A percentile compares a stretch with the other conserved stretches of the same genome.
These are phyloP conservation scores for Rhopalosiphum padi DNA, from an alignment of 1,140 invertebrate species.

Conservation along the genomic window DNA sequence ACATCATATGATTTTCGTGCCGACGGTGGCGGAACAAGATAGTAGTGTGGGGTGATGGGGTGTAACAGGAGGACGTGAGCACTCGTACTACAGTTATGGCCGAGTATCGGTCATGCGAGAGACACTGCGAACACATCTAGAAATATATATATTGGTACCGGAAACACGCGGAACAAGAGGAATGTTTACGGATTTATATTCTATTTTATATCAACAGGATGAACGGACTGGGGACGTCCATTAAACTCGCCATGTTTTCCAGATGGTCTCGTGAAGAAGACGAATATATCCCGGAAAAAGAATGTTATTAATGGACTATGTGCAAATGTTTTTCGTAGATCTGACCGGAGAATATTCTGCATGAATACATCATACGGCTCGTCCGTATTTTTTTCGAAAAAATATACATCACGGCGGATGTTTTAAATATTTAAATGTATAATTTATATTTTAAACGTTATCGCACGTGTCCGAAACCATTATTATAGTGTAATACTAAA, in stretches of 20 bases:
- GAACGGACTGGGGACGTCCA: not conserved
- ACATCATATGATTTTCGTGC: not conserved
- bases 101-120: not conserved
- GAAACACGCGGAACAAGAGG: not conserved
- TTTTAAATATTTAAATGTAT: not conserved
- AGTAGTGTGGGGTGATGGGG: no score
- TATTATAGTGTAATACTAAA: no score
- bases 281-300: not conserved
- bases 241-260: not conserved
- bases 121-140: not conserved
- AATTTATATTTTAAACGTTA: not conserved
- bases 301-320: not conserved
- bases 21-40: no score
- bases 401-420: not conserved
- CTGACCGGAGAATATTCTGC: not conserved
- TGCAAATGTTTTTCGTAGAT: not conserved
- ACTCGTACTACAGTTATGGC: not conserved
- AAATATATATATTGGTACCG: not conserved
- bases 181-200: slow-evolving; percentile 6
- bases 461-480: no score
- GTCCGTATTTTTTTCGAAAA: not conserved
- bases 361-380: not conserved
- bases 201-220: not conserved
- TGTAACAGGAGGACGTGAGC: no score
- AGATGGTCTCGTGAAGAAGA: not conserved